A percentile compares a stretch with the other conserved stretches of the same genome.
Conservation (phyloP, 2,888 invertebrate species). For the Eilema caniola region DNA sequence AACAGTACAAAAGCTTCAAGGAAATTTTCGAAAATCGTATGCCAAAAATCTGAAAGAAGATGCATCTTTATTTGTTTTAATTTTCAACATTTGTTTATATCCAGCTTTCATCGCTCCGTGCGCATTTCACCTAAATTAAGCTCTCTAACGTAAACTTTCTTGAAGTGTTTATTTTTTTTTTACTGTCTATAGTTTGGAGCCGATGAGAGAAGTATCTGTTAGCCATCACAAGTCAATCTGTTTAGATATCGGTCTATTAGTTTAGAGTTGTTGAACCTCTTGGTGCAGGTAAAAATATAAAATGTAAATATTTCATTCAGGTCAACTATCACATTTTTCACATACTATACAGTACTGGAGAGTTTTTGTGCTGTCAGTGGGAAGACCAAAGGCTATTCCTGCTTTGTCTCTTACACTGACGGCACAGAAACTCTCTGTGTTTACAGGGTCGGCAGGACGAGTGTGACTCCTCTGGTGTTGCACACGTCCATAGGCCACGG, state of each 20-base stretch:
- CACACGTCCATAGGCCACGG: too few relatives aligned
- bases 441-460: too few relatives aligned
- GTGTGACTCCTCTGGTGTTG: too few relatives aligned
- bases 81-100: constrained; percentile 28
- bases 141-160: constrained; percentile 36
- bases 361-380: too few relatives aligned
- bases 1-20: background rate
- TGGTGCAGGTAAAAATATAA: constrained; percentile 2
- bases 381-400: too few relatives aligned
- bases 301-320: constrained; percentile 10
- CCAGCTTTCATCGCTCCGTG: constrained; percentile 45
- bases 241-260: constrained; percentile 21
- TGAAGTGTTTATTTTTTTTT: constrained; percentile 18
- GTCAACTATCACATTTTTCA: background rate
- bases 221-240: constrained; percentile 13
- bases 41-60: constrained; percentile 14
- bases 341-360: too few relatives aligned
- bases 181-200: constrained; percentile 12
- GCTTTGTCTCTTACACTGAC: too few relatives aligned
- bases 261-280: constrained; percentile 23
- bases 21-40: background rate
- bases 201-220: constrained; percentile 26
- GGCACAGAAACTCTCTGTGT: too few relatives aligned
- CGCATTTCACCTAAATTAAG: constrained; percentile 45
- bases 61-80: constrained; percentile 26